Conservation (phyloP, 2,797 vertebrate species). For the Apodemus agrarius region DNA sequence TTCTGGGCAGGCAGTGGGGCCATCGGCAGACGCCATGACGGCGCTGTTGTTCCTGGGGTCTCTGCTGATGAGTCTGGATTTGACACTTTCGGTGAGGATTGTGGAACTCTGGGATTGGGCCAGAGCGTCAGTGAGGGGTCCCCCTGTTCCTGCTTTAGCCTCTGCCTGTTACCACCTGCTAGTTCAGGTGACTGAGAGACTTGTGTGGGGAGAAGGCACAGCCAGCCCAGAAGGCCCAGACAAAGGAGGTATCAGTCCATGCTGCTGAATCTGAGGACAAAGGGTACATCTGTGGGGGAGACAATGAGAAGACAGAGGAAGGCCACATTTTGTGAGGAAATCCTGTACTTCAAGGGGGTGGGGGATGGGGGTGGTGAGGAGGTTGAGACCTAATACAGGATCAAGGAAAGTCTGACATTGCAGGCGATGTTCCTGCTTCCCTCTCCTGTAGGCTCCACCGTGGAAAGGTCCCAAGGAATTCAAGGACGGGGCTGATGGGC, state of each 20-base stretch:
- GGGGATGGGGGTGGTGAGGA: neutral
- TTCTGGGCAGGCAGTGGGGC: constrained; percentile 5
- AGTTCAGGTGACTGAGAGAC: neutral
- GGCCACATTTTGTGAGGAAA: neutral
- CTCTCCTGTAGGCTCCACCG: constrained; percentile 41
- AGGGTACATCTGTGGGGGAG: neutral
- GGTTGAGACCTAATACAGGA: neutral
- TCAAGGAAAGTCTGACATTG: neutral
- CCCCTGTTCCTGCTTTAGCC: neutral
- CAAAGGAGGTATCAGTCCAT: neutral
- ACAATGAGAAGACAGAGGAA: neutral
- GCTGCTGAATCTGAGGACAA: neutral
- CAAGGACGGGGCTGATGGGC: neutral
- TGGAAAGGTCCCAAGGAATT: constrained; percentile 45
- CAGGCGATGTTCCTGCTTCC: neutral
- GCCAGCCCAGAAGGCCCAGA: neutral
- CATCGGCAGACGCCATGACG: constrained; percentile 68
- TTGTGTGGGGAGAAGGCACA: neutral
- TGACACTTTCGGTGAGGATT: constrained; percentile 54
- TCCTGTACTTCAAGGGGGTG: neutral
- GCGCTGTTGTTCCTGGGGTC: constrained; percentile 71
- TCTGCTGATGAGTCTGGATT: constrained; percentile 63
- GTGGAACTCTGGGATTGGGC: neutral
- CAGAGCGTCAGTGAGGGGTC: neutral
- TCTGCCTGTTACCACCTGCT: neutral